Base-by-base conservation (phyloP, 2,888 invertebrate genomes). In the Eremobia ochroleuca region DNA sequence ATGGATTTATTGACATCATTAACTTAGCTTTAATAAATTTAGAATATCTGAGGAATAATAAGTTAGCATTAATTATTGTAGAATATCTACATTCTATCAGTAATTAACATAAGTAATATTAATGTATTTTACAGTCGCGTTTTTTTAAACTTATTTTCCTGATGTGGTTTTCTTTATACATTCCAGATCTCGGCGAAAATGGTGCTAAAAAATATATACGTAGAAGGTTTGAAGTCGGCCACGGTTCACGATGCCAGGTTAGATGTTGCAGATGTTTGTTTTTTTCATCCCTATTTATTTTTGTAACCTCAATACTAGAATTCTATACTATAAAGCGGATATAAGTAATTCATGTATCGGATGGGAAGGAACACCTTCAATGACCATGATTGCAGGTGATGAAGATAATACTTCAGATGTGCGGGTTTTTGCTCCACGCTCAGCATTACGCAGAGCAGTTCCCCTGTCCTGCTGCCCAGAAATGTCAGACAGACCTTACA, bases 201-300 rank as follows among this genome's bases (percentile, higher is more conserved):
- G 87, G 85, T 92, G 25, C 90, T 97, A 82, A 97, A 94, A 86
- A 96, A 98, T 87, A 95, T 97, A 0, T 94, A 95, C 77, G 96
- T 97, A 0, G 94, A 95, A 85, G 98, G 98, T 6, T 87, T 98
- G 46, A 96, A 97, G 75, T 93, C 94, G 46, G 93, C 97, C 9
- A 95, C 93, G 40, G 97, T 98, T 68, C 95, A 97, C 65, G 97
- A 97, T 82, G 97, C 97, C 52, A 97, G 97, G 94, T 97, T 92
- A 74, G 87, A 81, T 68, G 11, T 18, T 31, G 52, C 37, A 31
- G n/a, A 34, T 18, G 0, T 4, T 49, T 49, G 34, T 37, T 66
- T 67, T 40, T 68, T 34, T 67, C n/a, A 34, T 67, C 5, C 9
- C 5, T 3, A 34, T 49, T 49, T 25, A 9, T 67, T 49, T 49